Percentiles rank a stretch among this genome's conserved stretches.
These are phyloP conservation scores for Tipula confusa DNA, from an alignment of 2,888 invertebrate genomes.

Conservation along the genomic window DNA sequence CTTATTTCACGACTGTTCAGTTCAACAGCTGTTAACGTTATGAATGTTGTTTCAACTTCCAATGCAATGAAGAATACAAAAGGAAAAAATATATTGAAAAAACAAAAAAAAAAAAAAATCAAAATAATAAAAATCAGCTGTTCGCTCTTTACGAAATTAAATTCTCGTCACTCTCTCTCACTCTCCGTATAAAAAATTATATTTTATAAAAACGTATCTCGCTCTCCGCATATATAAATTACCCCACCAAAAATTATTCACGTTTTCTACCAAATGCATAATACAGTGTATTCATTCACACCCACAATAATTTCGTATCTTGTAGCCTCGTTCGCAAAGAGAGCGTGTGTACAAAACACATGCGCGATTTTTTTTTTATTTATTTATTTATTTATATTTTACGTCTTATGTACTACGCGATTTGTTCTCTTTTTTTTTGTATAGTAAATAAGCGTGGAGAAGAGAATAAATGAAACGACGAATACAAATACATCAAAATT, in stretches of 20 bases:
- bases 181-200: neutral
- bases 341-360: neutral
- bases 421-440: neutral
- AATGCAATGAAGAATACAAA: slow-evolving; percentile 15
- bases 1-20: slow-evolving; percentile 26
- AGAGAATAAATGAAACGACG: neutral
- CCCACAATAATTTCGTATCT: neutral
- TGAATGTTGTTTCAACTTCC: neutral
- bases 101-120: neutral
- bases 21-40: slow-evolving; percentile 15
- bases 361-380: neutral
- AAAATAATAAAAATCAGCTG: slow-evolving; percentile 20
- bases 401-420: neutral
- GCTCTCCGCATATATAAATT: neutral
- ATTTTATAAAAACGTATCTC: neutral
- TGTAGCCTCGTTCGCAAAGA: neutral
- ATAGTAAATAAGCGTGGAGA: neutral
- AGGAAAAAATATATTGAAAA: neutral
- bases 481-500: neutral
- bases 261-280: neutral
- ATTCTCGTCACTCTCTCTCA: neutral
- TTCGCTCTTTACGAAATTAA: neutral
- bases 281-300: neutral
- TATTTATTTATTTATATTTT: neutral
- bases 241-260: neutral